Evolutionary conservation across 2,797 vertebrate genomes (phyloP), one percentile per base, ranked within the genome.

Genomic region (Tragelaphus oryx): DNA sequence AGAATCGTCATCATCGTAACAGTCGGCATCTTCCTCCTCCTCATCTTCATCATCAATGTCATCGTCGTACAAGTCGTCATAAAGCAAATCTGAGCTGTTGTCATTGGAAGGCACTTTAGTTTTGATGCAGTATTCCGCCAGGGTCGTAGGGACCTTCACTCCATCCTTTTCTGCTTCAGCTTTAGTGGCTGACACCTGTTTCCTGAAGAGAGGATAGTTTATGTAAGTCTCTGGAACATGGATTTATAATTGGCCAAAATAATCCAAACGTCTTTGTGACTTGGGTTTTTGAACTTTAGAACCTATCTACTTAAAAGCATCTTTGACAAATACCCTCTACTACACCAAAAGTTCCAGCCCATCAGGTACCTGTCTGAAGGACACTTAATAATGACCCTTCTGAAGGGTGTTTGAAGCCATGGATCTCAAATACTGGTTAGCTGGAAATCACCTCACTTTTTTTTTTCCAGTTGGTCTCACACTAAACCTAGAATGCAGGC

Each of bases 121-220:
- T 99, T 99, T 99, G 98, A 99, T 99, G 98, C 99, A 99, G 98
- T 99, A 99, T 97, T 99, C 99, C 0, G 99, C 99, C 98, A 99
- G 98, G 0, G 99, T 99, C 82, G 99, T 99, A 60, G 99, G 99
- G 83, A 99, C 99, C 98, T 99, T 99, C 93, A 99, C 99, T 0
- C 99, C 99, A 46, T 99, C 99, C 46, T 99, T 99, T 96, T 99
- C 99, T 0, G 99, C 99, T 97, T 99, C 99, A 0, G 99, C 99
- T 92, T 99, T 99, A 65, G 99, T 99, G 57, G 99, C 99, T 98
- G 99, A 98, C 96, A 99, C 99, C 98, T 99, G 99, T 98, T 99
- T 99, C 98, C 99, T 99, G 98, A 2, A 1, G 59, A 13, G 14
- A 50, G 20, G 30, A 87, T 3, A 50, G 11, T 52, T 26, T 0